Conservation (phyloP, 1,140 invertebrate genomes). For the Asobara japonica region DNA sequence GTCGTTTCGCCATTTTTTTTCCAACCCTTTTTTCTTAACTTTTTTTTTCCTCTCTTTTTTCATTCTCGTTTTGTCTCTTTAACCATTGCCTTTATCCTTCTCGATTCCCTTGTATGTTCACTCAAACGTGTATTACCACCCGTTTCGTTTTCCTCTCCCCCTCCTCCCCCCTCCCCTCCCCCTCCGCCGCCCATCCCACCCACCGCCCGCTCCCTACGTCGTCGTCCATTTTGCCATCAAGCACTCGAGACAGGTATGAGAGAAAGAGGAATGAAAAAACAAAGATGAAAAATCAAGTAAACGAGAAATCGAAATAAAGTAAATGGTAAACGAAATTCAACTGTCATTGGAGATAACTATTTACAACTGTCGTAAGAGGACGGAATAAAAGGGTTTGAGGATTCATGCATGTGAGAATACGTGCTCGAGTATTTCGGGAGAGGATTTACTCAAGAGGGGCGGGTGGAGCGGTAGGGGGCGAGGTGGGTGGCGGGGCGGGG, state of each 20-base stretch:
- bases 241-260: constrained; percentile 6
- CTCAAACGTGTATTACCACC: constrained; percentile 25
- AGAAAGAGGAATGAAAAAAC: neutral
- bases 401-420: constrained; percentile 50
- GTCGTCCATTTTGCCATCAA: neutral
- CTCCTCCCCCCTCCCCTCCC: neutral
- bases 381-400: neutral
- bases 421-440: neutral
- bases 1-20: constrained; percentile 5
- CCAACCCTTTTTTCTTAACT: neutral
- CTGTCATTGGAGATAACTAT: constrained; percentile 62
- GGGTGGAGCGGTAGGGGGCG: too few relatives aligned
- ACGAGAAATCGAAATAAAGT: constrained; percentile 11
- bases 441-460: neutral
- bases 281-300: neutral
- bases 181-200: neutral
- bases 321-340: constrained; percentile 48
- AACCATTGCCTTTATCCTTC: constrained; percentile 50
- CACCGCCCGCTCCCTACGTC: neutral
- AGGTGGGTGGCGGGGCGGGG: too few relatives aligned
- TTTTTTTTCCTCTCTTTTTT: too few relatives aligned
- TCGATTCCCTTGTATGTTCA: neutral
- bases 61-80: constrained; percentile 17
- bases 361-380: constrained; percentile 48
- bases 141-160: constrained; percentile 13